Base-by-base conservation (phyloP, 2,113 vertebrate species). In the Ciconia boyciana region DNA sequence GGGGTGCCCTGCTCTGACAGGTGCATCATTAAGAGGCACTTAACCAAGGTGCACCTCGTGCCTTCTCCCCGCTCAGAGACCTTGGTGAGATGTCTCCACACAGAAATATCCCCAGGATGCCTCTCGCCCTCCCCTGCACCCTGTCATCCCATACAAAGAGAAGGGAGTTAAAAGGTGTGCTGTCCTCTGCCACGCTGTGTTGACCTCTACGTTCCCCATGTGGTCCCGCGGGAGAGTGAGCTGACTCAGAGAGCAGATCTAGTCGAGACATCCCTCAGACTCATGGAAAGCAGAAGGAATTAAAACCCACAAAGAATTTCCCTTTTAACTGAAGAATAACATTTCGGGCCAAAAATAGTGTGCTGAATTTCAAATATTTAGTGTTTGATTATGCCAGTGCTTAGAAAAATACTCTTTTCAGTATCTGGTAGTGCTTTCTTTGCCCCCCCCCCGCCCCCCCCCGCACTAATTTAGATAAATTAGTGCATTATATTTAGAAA, bases 1-100 rank as follows among this genome's bases (percentile, higher is more conserved):
- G 18, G 9, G 46, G 19, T 46, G 34, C 28, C 36, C 52, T 54
- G 57, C 43, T 64, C 25, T 0, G 0, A 49, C 0, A 2, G 2
- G 24, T 1, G 1, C 34, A 49, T 16, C 6, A 0, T 36, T 54
- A 31, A 71, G 58, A 65, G 8, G 9, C 11, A 20, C 11, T 61
- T 43, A 68, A 57, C 12, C 29, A 58, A 79, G 70, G 13, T 7
- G 4, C 2, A 82, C 21, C 14, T 49, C 1, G 1, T 31, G 49
- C 31, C 69, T 75, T 78, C 31, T 58, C 31, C 58, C 29, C 3
- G 4, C 34, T 58, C 39, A 28, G 32, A 11, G 65, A 11, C 36
- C 49, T 5, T 41, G 55, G 5, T 3, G 21, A 77, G 29, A 74
- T 13, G 15, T 11, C 36, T 43, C 49, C 64, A 93, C 8, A 18